Base-by-base conservation (phyloP, 53 echinoderm and acorn worm genomes). In the Antedon mediterranea region DNA sequence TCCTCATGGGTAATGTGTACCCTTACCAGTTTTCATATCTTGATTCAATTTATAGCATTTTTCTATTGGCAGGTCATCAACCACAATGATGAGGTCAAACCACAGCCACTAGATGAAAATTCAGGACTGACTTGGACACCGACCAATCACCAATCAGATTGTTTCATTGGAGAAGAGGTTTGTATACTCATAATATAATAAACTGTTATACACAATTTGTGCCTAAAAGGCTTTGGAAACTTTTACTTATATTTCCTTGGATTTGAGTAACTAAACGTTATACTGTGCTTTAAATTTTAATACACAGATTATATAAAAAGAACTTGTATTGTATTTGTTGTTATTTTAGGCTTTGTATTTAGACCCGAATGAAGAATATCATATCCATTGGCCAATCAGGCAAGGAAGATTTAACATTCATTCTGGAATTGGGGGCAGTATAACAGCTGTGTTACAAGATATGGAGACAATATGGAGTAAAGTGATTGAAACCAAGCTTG, bases 381-480 rank as follows among this genome's bases (percentile, higher is more conserved):
- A 74, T 71, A 83, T 88, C 4, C 97, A 97, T 42, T 90, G 97
- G 91, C 97, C 97, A 76, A 82, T 92, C 78, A 78, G 88, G 43
- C 85, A 84, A 73, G 97, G 97, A 29, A 33, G 72, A 26, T 70
- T 97, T 23, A 97, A 97, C 78, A 76, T 97, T 71, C 92, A 97
- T 73, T 15, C 29, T 37, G 87, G 85, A 3, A 73, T 86, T 0
- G 92, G 92, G 0, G 97, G 97, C 0, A 90, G 90, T 0, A 71
- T 97, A 81, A 88, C 92, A 26, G 77, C 84, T n/a, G 90, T 92
- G 20, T 73, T 97, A n/a, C 92, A 97, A 79, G 92, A 97, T 30
- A 31, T 92, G 77, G 81, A 84, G 43, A 82, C 84, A 41, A 90
- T 97, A 18, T 97, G 97, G 97, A 72, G 84, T 57, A 71, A 76